Conservation (phyloP, 92 coral and sea anemone species). For the Umimayanthus kanabou region DNA sequence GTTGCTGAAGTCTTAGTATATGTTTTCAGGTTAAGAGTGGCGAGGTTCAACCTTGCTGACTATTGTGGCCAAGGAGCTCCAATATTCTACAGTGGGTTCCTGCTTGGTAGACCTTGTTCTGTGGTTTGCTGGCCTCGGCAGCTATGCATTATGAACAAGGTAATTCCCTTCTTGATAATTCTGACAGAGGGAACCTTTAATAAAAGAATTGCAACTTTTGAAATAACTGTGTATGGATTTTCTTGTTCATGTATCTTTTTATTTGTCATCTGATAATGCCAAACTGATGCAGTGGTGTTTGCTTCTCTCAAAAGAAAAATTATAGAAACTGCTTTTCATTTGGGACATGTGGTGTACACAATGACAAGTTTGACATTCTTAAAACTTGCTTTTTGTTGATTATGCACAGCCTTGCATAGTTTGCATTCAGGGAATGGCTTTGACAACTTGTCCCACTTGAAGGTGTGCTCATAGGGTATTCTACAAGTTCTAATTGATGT, state of each 20-base stretch:
- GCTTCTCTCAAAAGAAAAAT: neutral
- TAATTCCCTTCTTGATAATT: constrained; percentile 21
- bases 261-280: neutral
- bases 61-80: constrained; percentile 17
- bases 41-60: constrained; percentile 35
- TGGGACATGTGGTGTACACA: neutral
- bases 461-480: neutral
- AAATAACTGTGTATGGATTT: neutral
- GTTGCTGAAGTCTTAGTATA: constrained; percentile 37
- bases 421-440: neutral
- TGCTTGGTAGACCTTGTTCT: constrained; percentile 36
- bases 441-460: neutral
- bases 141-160: constrained; percentile 20
- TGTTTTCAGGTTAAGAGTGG: constrained; percentile 43
- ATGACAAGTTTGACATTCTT: too few species aligned
- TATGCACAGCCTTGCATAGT: neutral
- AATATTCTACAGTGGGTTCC: constrained; percentile 31
- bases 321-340: neutral
- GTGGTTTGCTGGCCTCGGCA: constrained; percentile 33
- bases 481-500: neutral
- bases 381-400: neutral
- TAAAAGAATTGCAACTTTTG: neutral
- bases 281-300: neutral
- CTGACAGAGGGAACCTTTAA: neutral
- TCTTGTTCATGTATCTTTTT: neutral